A percentile compares a stretch with the other conserved stretches of the same genome.
Evolutionary conservation across 2,113 vertebrate species (phyloP).

Genomic region (Aix galericulata): DNA sequence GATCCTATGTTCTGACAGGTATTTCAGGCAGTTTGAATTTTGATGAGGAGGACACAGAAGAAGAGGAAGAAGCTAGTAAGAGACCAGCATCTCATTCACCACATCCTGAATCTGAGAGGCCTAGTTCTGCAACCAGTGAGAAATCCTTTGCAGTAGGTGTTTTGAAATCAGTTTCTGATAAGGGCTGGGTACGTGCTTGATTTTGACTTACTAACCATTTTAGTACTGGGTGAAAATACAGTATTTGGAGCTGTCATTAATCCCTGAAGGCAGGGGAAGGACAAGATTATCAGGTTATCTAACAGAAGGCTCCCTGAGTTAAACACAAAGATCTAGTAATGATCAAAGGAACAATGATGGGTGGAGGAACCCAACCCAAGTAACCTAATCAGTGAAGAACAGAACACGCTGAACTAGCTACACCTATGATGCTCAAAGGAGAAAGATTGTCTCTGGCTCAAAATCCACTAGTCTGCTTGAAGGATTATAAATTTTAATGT

Average conservation of each 20-base stretch:
- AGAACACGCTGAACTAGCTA: neutral
- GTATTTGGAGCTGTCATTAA: neutral
- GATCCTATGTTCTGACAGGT: slow-evolving; percentile 74
- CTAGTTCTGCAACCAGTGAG: slow-evolving; percentile 81
- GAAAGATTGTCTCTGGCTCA: neutral
- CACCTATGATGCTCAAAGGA: neutral
- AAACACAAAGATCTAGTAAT: neutral
- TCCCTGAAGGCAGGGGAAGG: neutral
- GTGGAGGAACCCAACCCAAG: neutral
- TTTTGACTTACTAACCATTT: neutral
- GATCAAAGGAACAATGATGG: neutral
- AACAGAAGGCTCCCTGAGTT: neutral
- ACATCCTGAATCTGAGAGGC: slow-evolving; percentile 77
- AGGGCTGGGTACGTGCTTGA: neutral
- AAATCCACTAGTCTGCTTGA: neutral
- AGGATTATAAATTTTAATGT: neutral
- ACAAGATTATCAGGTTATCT: neutral
- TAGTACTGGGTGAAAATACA: neutral
- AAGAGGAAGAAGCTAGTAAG: slow-evolving; percentile 74
- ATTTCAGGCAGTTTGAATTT: slow-evolving; percentile 93
- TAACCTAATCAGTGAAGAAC: neutral
- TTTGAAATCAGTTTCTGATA: neutral
- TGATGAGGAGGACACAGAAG: slow-evolving; percentile 87
- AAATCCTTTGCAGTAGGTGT: slow-evolving; percentile 83
- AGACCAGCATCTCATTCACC: slow-evolving; percentile 72